Conservation (phyloP, 2,113 vertebrate genomes). For the Mus musculus region GRCm39 chr2:73693501-73694000, state of each 20-base stretch:
- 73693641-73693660: conserved; percentile 58
- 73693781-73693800: not conserved
- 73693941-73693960: not conserved
- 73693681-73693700: not conserved
- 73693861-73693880: not conserved
- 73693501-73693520: conserved; percentile 93
- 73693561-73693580: conserved; percentile 95
- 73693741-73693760: not conserved
- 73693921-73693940: not conserved
- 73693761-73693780: not conserved
- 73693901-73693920: not conserved
- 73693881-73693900: not conserved
- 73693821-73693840: not conserved
- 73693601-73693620: conserved; percentile 48
- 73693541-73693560: conserved; percentile 99
- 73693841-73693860: not conserved
- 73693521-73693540: conserved; percentile 98
- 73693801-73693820: not conserved
- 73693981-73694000: not conserved
- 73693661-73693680: conserved; percentile 49
- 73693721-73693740: not conserved
- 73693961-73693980: not conserved
- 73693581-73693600: conserved; percentile 85
- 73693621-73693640: conserved; percentile 39
- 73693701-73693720: not conserved